A percentile compares a stretch with the other conserved stretches of the same genome.
These are phyloP conservation scores for Phyllostomus discolor DNA, from an alignment of 2,113 vertebrate genomes.

Conservation along the genomic window DNA sequence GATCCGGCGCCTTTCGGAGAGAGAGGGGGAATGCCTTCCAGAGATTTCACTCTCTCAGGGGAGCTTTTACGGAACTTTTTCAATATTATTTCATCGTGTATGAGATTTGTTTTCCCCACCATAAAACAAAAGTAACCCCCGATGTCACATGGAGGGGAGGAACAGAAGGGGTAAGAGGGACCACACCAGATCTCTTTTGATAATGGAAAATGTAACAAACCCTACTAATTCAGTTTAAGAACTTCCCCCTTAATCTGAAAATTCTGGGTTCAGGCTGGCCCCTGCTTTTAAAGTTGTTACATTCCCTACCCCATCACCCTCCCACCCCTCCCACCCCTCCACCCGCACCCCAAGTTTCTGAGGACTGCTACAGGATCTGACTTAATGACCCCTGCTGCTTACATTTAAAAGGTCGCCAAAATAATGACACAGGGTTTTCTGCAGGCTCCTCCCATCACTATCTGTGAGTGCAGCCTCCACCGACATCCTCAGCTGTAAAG, in stretches of 20 bases:
- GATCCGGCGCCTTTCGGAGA: background rate
- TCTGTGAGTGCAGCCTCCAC: background rate
- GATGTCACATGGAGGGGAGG: background rate
- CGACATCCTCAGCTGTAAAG: background rate
- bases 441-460: background rate
- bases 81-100: slow-evolving; percentile 22
- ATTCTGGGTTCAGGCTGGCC: background rate
- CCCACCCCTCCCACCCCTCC: no score
- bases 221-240: background rate
- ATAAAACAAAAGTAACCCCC: slow-evolving; percentile 23
- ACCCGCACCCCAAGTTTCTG: background rate
- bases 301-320: background rate
- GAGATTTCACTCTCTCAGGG: background rate
- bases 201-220: slow-evolving; percentile 2
- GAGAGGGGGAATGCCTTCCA: background rate
- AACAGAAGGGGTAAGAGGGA: background rate
- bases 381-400: background rate
- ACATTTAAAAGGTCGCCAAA: slow-evolving; percentile 19
- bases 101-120: background rate
- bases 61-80: slow-evolving; percentile 39
- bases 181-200: background rate
- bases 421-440: background rate
- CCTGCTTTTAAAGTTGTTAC: background rate
- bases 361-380: background rate
- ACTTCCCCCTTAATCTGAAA: background rate